phyloP scores from a whole-genome alignment of 2,113 vertebrate genomes.

The Periophthalmus modestus region DNA sequence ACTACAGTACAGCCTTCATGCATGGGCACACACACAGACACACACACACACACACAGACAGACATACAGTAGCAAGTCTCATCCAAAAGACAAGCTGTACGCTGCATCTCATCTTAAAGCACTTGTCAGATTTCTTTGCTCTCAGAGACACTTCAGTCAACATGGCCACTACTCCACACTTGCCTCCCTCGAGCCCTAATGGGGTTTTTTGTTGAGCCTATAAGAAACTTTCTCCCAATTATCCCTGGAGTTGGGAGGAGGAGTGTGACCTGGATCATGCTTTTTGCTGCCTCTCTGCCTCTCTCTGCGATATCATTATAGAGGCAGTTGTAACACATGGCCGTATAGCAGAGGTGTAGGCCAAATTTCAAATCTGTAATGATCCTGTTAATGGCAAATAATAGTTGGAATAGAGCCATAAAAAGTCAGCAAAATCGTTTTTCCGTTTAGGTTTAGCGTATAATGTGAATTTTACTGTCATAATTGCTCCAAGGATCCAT shows the following conservation, averaged over 20 bases:
- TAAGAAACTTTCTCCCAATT: conserved; percentile 55
- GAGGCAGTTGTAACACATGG: conserved; percentile 58
- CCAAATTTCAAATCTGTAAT: background rate
- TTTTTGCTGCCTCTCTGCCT: conserved; percentile 55
- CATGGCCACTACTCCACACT: conserved; percentile 31
- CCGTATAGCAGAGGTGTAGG: conserved; percentile 34
- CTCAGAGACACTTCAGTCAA: conserved; percentile 33
- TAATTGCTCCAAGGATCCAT: background rate
- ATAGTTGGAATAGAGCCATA: background rate
- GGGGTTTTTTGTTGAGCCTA: conserved; percentile 37
- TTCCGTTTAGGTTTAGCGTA: background rate
- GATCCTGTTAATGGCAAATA: background rate
- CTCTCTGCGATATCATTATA: conserved; percentile 70
- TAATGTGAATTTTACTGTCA: background rate
- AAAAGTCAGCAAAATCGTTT: background rate
- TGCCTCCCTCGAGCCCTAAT: conserved; percentile 42
- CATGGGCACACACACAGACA: conserved; percentile 19
- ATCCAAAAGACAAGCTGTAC: conserved; percentile 62
- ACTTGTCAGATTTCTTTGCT: conserved; percentile 45
- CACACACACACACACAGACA: conserved; percentile 15
- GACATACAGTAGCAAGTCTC: conserved; percentile 32
- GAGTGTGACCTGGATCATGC: conserved; percentile 46
- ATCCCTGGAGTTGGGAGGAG: conserved; percentile 50
- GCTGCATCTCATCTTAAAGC: conserved; percentile 50
- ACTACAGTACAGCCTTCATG: conserved; percentile 48